Evolutionary conservation across 1,140 invertebrate species (phyloP).

Genomic region (Linepithema humile): DNA sequence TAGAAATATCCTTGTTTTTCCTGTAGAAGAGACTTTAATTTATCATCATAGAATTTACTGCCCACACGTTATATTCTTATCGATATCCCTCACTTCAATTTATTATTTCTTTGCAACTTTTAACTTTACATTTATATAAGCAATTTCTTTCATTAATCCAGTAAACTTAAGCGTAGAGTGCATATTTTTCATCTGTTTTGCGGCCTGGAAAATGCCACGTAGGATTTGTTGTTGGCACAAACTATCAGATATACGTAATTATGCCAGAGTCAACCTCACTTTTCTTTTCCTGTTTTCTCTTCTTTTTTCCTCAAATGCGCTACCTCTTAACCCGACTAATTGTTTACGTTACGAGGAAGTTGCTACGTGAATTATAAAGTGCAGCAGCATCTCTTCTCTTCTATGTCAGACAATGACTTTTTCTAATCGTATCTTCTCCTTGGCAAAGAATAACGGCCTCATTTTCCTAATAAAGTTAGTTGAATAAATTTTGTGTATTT

Average conservation of each 20-base stretch:
- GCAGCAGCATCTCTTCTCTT: conserved; percentile 49
- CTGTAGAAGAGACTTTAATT: conserved; percentile 13
- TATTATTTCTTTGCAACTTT: background rate
- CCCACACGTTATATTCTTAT: background rate
- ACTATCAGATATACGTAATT: conserved; percentile 74
- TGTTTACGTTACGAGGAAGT: conserved; percentile 80
- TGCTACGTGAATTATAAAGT: conserved; percentile 78
- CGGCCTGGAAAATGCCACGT: conserved; percentile 7
- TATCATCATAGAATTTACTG: background rate
- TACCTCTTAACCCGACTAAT: conserved; percentile 79
- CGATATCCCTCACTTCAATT: background rate
- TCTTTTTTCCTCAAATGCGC: conserved; percentile 36
- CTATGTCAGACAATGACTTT: conserved; percentile 40
- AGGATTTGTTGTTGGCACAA: conserved; percentile 49
- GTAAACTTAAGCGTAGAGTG: background rate
- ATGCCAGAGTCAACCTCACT: conserved; percentile 20
- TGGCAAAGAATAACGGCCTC: conserved; percentile 74
- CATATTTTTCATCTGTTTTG: conserved; percentile 17
- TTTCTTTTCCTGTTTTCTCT: background rate
- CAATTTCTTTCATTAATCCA: conserved; percentile 32
- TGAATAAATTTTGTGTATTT: conserved; percentile 52
- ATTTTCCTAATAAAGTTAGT: conserved; percentile 77
- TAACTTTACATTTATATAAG: conserved; percentile 35
- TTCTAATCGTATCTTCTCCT: conserved; percentile 73
- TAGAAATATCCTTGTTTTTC: background rate